Base-by-base conservation (phyloP, 1,140 invertebrate genomes). In the Atta colombica region DNA sequence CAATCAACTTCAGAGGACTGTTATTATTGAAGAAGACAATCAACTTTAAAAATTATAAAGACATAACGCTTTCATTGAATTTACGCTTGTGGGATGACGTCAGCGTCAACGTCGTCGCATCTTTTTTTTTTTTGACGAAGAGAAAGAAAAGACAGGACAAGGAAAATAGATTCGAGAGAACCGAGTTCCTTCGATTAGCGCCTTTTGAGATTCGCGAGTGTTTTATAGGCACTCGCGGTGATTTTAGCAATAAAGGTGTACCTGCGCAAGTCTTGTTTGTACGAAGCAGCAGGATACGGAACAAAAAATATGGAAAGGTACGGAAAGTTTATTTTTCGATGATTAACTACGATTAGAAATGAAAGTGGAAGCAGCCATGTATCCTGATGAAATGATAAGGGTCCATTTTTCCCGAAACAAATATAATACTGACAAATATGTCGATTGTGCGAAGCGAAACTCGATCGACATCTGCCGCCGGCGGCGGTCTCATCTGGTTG, bases 331-430 rank as follows among this genome's bases (percentile, higher is more conserved):
- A 81, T 86, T 89, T 81, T 82, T 82, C 66, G 74, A 86, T 60
- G 75, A 80, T 71, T 80, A 72, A 75, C 10, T 39, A 75, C 21
- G 25, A 25, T 25, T 25, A 25, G 25, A 25, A 25, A 25, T 25
- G 25, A 25, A 31, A 39, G 14, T 49, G 21, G 18, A 45, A 21
- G n/a, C 45, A 77, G 61, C 39, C 28, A 88, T 49, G 61, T 75
- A 75, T 90, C 78, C 75, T 68, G 35, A 60, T 31, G 61, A 86
- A 74, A 91, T 84, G 61, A 88, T 65, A 89, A 90, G 93, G 91
- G 92, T 91, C 93, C 92, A 94, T 92, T 94, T 94, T 94, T 94
- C 92, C 89, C 90, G 69, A 85, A 87, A 87, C 71, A 75, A 86
- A 51, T 75, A 69, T 61, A 78, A 72, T 72, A 49, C 72, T 28